Evolutionary conservation across 2,888 invertebrate species (phyloP), one percentile per base, ranked within the genome.

Genomic region (Hirudinaria manillensis): DNA sequence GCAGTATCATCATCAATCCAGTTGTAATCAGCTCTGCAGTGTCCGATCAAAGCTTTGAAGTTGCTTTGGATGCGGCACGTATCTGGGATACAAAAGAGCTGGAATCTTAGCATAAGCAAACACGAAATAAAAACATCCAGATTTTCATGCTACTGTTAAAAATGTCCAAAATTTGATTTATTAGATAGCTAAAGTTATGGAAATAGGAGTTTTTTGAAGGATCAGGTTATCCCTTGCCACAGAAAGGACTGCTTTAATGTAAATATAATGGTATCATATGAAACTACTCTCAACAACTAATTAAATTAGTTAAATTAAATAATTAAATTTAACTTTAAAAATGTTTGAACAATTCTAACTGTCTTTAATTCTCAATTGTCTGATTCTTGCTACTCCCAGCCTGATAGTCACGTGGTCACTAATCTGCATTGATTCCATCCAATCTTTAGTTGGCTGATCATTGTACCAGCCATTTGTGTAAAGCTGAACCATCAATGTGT

Each of bases 1-100:
- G 81, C 81, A 0, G 84, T 82, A 77, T 85, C 84, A 76, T 85
- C 85, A 71, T 84, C 84, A 0, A 79, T 75, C 85, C 85, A 85
- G 77, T 81, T 81, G 78, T 85, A 85, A 45, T 80, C 81, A 77
- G 81, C 81, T 6, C 84, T 82, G 78, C 85, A 85, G 77, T 84
- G 83, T 61, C 81, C 76, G 45, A 84, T 81, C 0, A 82, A 38
- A 1, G 77, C 34, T 24, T 72, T 61, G 79, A 85, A 81, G 29
- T 72, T 74, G 0, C 77, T 72, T 72, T 81, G 79, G 2, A 85
- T 81, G 3, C 76, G 81, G 76, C 85, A 85, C 0, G 84, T 80
- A 76, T 84, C 84, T 84, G 79, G 21, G 73, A 77, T 10, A 53
- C 34, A 34, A 24, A 10, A 32, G 32, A 75, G 27, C 55, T 10